Conservation (phyloP, 2,113 vertebrate genomes). For the Cisticola juncidis region DNA sequence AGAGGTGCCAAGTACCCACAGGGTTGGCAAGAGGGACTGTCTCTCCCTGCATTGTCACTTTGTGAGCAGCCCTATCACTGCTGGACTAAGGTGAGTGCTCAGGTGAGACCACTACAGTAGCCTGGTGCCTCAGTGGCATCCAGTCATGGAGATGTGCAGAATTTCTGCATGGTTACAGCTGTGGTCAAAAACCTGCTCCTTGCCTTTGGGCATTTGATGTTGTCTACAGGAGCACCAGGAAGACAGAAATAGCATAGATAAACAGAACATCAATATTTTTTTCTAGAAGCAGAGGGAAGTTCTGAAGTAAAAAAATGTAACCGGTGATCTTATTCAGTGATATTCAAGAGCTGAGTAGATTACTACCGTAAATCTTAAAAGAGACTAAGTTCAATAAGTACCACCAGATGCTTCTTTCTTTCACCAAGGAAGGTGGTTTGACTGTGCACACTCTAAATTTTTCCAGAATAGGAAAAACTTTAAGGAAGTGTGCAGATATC, state of each 20-base stretch:
- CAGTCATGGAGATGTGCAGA: fast-evolving
- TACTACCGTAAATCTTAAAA: neutral
- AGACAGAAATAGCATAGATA: neutral
- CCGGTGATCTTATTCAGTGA: neutral
- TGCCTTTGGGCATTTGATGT: neutral
- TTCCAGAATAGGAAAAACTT: neutral
- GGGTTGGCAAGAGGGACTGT: neutral
- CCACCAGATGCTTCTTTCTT: neutral
- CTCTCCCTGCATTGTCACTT: neutral
- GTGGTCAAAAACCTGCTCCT: neutral
- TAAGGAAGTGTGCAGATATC: neutral
- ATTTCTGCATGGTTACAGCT: neutral
- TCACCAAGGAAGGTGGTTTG: neutral
- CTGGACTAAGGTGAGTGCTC: neutral
- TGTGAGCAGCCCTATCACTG: neutral
- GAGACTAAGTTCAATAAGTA: neutral
- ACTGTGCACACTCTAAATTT: neutral
- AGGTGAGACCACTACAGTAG: neutral
- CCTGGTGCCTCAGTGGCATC: neutral
- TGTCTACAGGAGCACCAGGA: neutral
- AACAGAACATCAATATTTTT: neutral
- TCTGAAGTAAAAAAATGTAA: neutral
- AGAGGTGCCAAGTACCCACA: neutral
- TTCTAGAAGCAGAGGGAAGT: neutral
- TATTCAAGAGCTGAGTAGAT: neutral